Conservation (phyloP, 2,113 vertebrate genomes). For the Chauna torquata region DNA sequence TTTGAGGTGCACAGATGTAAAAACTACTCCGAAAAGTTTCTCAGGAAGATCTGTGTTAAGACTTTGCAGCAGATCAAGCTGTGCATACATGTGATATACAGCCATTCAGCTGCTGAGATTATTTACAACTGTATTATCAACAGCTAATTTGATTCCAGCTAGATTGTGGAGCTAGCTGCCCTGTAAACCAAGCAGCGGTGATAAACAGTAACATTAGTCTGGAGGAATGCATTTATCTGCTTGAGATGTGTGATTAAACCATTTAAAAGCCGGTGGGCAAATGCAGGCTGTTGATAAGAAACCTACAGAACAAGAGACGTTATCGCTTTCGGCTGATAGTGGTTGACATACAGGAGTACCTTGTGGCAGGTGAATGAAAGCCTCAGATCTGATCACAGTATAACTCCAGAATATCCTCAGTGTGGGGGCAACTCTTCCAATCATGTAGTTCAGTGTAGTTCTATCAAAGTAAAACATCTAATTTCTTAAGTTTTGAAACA, state of each 20-base stretch:
- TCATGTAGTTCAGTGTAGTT: background rate
- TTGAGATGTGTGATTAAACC: background rate
- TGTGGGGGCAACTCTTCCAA: background rate
- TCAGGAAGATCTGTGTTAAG: background rate
- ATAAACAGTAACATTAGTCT: conserved; percentile 10
- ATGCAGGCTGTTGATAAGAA: background rate
- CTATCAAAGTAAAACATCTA: background rate
- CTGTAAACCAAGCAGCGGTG: background rate
- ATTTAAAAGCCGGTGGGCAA: background rate
- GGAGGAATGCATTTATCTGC: background rate
- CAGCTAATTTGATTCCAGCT: conserved; percentile 41
- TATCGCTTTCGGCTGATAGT: background rate
- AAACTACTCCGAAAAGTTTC: background rate
- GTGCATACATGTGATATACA: background rate
- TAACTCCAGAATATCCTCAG: background rate
- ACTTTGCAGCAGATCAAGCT: background rate
- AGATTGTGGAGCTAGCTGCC: background rate
- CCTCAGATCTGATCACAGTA: background rate
- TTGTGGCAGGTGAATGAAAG: conserved; percentile 1
- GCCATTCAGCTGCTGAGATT: background rate
- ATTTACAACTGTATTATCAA: conserved; percentile 11
- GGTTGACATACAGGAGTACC: background rate
- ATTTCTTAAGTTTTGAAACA: background rate
- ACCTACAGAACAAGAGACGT: background rate
- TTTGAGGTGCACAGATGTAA: background rate